Evolutionary conservation across 1,140 invertebrate species (phyloP).

Genomic region (Homarus americanus): DNA sequence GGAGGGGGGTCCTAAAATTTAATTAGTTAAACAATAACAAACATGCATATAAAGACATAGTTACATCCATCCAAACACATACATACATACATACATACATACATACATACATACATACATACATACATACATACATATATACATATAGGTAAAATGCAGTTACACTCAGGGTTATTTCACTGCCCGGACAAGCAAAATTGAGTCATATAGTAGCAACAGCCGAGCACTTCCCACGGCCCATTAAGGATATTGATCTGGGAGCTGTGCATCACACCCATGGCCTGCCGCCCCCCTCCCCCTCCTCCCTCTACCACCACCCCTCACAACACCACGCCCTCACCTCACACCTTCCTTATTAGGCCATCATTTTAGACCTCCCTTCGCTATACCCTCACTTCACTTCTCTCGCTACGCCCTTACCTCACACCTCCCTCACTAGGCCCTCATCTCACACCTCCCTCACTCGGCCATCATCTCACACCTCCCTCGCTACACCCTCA

Average conservation of each 20-base stretch:
- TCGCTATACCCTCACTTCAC: neutral
- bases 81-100: no score
- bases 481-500: neutral
- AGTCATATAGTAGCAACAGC: neutral
- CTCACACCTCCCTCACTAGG: neutral
- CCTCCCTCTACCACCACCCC: neutral
- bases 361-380: neutral
- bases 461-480: no score
- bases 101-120: no score
- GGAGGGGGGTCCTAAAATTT: no score
- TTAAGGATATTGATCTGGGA: constrained; percentile 14
- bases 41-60: no score
- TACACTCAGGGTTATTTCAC: neutral
- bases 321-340: neutral
- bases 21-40: no score
- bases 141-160: no score
- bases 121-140: no score
- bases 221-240: neutral
- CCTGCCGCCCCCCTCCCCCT: neutral
- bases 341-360: neutral
- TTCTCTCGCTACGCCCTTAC: neutral
- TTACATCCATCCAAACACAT: no score
- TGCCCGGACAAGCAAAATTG: neutral
- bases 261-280: neutral
- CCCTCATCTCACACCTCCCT: neutral